These are phyloP conservation scores for Semotilus atromaculatus DNA, from an alignment of 2,797 vertebrate species.

Conservation along the genomic window DNA sequence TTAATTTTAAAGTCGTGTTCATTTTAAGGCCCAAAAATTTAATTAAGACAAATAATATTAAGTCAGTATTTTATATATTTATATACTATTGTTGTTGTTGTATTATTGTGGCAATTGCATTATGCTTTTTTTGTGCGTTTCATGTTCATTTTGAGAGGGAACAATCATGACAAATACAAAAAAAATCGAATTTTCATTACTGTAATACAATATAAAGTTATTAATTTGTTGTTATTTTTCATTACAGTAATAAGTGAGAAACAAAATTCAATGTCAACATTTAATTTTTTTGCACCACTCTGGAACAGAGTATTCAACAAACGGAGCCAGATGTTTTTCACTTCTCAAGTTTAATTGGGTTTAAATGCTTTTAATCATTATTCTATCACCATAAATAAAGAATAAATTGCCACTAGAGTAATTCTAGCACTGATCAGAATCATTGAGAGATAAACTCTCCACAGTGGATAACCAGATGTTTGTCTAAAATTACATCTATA, in stretches of 20 bases:
- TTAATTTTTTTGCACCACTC: neutral
- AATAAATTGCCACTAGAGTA: neutral
- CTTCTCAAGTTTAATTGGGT: no score
- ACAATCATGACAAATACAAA: neutral
- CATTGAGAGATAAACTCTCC: neutral
- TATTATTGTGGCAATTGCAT: neutral
- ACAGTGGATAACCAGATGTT: neutral
- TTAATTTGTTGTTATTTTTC: neutral
- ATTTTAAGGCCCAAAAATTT: neutral
- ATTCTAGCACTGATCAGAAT: conserved; percentile 2
- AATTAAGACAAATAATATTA: neutral
- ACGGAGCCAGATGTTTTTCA: no score
- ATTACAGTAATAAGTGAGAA: neutral
- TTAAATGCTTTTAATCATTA: neutral
- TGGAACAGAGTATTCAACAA: no score
- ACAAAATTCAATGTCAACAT: neutral
- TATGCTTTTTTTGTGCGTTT: neutral
- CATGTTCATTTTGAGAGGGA: neutral
- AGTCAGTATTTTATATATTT: neutral
- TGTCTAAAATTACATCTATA: neutral
- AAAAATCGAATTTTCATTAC: neutral
- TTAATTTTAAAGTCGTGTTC: neutral
- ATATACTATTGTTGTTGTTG: neutral
- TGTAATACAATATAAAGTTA: neutral
- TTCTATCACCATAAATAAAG: neutral